These are phyloP conservation scores for Agelastica alni DNA, from an alignment of 2,888 invertebrate species.

Conservation along the genomic window DNA sequence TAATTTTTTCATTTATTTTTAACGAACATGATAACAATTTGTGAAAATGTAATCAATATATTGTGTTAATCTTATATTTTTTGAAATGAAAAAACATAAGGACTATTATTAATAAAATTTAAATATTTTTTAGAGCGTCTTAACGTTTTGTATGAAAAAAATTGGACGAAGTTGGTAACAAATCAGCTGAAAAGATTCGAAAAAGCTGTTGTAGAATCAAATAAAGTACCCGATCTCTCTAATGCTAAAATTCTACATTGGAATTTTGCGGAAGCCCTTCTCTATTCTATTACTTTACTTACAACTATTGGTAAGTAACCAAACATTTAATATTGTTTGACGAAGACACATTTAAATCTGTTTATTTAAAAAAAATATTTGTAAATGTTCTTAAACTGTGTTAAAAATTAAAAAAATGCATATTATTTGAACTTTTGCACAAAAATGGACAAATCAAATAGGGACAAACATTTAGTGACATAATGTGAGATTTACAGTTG, in stretches of 20 bases:
- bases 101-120: too few relatives aligned
- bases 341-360: background rate
- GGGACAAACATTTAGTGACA: too few relatives aligned
- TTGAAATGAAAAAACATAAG: too few relatives aligned
- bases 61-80: too few relatives aligned
- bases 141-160: conserved; percentile 81
- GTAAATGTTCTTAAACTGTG: background rate
- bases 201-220: conserved; percentile 75
- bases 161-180: conserved; percentile 82
- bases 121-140: conserved; percentile 67
- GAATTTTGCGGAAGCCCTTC: conserved; percentile 82
- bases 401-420: too few relatives aligned
- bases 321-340: background rate
- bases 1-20: too few relatives aligned
- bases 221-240: conserved; percentile 58
- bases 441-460: too few relatives aligned
- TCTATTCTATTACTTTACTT: conserved; percentile 85
- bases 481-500: too few relatives aligned
- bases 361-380: background rate
- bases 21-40: too few relatives aligned
- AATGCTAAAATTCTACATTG: conserved; percentile 62
- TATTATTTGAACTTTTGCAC: too few relatives aligned
- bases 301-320: conserved; percentile 85
- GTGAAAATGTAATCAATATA: too few relatives aligned
- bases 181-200: conserved; percentile 80